These are phyloP conservation scores for Ruditapes philippinarum DNA, from an alignment of 1,140 invertebrate genomes.

Conservation along the genomic window DNA sequence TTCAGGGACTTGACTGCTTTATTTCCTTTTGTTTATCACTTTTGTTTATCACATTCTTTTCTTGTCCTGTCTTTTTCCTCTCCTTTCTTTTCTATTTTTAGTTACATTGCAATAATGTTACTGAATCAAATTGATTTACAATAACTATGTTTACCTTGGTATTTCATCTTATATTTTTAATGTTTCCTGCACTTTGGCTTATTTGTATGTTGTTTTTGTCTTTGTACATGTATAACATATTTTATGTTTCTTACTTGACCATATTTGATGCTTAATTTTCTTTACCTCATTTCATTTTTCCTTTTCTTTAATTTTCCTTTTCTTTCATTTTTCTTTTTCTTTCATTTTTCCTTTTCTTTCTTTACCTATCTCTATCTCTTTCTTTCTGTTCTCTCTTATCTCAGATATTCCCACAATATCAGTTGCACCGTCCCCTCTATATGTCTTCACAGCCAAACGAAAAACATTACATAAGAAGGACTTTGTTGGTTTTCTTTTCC, in stretches of 20 bases:
- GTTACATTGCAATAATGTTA: too few species aligned
- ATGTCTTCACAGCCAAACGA: conserved; percentile 4
- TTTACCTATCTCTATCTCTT: neutral
- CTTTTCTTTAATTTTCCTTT: neutral
- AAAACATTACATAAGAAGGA: neutral
- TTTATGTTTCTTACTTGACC: neutral
- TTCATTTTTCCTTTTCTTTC: neutral
- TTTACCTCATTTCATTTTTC: neutral
- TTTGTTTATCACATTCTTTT: too few species aligned
- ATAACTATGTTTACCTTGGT: too few species aligned
- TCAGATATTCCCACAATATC: neutral
- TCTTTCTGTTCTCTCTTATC: neutral
- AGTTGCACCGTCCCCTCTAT: neutral
- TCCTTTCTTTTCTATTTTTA: too few species aligned
- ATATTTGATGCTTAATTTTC: neutral
- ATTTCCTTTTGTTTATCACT: too few species aligned
- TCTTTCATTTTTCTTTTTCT: neutral
- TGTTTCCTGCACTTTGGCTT: too few species aligned
- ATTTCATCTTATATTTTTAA: too few species aligned
- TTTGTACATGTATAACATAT: too few species aligned
- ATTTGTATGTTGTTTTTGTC: too few species aligned
- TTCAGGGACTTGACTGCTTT: too few species aligned
- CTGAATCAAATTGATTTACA: too few species aligned
- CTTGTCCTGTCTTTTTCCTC: too few species aligned
- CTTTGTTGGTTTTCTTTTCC: conserved; percentile 35